Evolutionary conservation across 64 coral and sea anemone species (phyloP).

Genomic region (Acropora yongei): DNA sequence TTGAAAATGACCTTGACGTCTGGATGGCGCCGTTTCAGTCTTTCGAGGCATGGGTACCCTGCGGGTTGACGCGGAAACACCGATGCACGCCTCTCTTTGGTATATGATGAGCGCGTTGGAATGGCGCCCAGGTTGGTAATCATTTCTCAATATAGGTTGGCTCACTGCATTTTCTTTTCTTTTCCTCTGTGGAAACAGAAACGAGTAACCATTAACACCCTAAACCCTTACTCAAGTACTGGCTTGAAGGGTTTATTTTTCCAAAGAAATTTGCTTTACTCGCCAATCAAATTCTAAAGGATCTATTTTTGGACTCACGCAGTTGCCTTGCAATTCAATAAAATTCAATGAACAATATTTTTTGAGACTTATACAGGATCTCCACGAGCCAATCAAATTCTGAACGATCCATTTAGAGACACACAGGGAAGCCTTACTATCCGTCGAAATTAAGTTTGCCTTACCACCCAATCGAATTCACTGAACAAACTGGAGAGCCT

Average conservation of each 20-base stretch:
- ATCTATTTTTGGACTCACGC: too few species aligned
- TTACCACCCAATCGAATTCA: too few species aligned
- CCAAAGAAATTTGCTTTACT: too few species aligned
- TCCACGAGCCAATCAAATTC: too few species aligned
- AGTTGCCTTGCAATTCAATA: neutral
- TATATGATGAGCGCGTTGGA: neutral
- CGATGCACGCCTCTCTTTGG: neutral
- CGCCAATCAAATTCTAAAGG: too few species aligned
- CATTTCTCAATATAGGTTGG: neutral
- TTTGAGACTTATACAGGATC: too few species aligned
- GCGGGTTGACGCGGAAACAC: neutral
- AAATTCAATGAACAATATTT: too few species aligned
- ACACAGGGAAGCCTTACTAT: too few species aligned
- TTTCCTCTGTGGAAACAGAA: neutral
- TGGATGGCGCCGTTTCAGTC: constrained; percentile 20
- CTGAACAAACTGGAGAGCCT: too few species aligned
- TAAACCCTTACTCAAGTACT: neutral
- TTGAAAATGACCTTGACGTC: constrained; percentile 78
- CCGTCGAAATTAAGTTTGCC: too few species aligned
- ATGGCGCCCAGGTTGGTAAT: constrained; percentile 24
- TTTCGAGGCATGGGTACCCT: constrained; percentile 14
- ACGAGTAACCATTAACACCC: neutral
- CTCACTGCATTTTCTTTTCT: neutral
- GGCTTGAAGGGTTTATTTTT: too few species aligned
- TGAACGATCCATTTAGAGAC: too few species aligned